A percentile compares a stretch with the other conserved stretches of the same genome.
Conservation (phyloP, 2,888 invertebrate species). For the Archaeoteleia sp. region DNA sequence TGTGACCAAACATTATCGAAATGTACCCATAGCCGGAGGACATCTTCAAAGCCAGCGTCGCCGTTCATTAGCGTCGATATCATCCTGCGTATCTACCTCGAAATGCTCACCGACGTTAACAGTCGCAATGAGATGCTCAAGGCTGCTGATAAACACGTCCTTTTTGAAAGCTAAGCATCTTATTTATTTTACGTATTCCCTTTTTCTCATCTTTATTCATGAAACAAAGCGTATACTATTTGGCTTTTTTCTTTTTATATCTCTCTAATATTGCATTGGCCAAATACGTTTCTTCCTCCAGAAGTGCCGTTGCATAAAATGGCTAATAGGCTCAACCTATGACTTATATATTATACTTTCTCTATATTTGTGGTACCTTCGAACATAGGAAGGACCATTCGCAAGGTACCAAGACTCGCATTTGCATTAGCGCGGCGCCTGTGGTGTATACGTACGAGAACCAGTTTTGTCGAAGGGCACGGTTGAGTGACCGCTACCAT, state of each 20-base stretch:
- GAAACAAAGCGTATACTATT: neutral
- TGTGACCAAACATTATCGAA: neutral
- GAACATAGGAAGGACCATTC: neutral
- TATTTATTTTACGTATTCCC: neutral
- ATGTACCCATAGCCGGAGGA: neutral
- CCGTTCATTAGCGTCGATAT: slow-evolving; percentile 4
- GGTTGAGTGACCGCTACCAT: slow-evolving; percentile 1
- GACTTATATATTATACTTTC: too few relatives aligned
- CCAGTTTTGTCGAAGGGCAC: slow-evolving; percentile 20
- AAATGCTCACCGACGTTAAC: neutral
- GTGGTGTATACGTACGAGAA: slow-evolving; percentile 8
- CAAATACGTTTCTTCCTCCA: too few relatives aligned
- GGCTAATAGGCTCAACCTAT: too few relatives aligned
- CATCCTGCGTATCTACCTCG: neutral
- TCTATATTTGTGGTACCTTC: slow-evolving; percentile 1
- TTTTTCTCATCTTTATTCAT: neutral
- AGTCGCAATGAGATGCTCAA: neutral
- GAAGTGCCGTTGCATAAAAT: too few relatives aligned
- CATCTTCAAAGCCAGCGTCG: slow-evolving; percentile 1
- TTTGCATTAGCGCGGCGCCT: slow-evolving; percentile 5
- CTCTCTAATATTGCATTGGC: too few relatives aligned
- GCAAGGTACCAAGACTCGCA: neutral
- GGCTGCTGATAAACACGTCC: slow-evolving; percentile 6
- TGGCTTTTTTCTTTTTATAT: too few relatives aligned
- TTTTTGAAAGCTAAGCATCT: neutral